phyloP scores from a whole-genome alignment of 2,797 vertebrate species.

The Eurystomus glaucurus region DNA sequence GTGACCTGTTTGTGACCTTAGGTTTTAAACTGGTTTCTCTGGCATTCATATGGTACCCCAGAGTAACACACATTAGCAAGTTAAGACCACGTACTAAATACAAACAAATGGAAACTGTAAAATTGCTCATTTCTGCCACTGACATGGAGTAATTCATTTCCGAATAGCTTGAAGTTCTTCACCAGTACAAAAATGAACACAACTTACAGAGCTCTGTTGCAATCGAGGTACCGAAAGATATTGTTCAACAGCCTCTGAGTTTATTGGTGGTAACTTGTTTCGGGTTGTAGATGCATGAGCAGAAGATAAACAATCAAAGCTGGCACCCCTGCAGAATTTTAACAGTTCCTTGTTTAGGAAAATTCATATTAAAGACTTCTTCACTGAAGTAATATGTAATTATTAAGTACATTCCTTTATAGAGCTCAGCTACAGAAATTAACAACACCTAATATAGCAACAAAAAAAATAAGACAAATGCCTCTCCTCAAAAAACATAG shows the following conservation, averaged over 20 bases:
- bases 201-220: conserved; percentile 82
- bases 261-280: conserved; percentile 84
- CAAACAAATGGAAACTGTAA: background rate
- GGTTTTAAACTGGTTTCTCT: background rate
- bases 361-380: background rate
- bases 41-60: background rate
- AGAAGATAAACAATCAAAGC: conserved; percentile 73
- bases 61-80: background rate
- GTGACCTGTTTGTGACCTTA: background rate
- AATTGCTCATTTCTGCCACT: background rate
- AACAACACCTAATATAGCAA: background rate
- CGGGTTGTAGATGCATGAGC: conserved; percentile 17
- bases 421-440: background rate
- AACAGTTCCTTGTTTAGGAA: background rate
- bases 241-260: conserved; percentile 73
- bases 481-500: background rate
- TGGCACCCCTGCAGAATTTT: conserved; percentile 76
- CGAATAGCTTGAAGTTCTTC: background rate
- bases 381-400: background rate
- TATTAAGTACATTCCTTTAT: background rate
- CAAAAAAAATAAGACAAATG: background rate
- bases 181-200: background rate
- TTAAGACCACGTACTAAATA: background rate
- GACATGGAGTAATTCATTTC: background rate
- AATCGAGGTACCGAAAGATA: conserved; percentile 47